A percentile compares a stretch with the other conserved stretches of the same genome.
phyloP scores from a whole-genome alignment of 2,113 vertebrate species.

The Castor canadensis region DNA sequence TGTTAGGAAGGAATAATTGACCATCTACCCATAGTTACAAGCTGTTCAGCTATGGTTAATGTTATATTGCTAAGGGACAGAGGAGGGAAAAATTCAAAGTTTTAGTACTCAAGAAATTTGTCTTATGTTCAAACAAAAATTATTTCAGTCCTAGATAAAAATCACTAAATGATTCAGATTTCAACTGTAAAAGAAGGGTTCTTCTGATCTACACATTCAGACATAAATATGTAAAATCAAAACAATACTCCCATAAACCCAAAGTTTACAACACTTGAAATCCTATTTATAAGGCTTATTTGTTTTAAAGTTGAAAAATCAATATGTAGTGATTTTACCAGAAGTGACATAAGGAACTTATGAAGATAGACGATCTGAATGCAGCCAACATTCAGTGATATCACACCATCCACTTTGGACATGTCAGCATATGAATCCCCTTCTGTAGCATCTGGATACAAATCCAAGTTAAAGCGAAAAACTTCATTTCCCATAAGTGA shows the following conservation, averaged over 20 bases:
- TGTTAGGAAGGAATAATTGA: neutral
- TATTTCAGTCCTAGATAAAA: constrained; percentile 1
- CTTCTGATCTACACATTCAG: neutral
- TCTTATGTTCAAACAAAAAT: constrained; percentile 8
- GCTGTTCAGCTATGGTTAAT: neutral
- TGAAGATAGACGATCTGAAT: constrained; percentile 96
- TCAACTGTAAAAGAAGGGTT: neutral
- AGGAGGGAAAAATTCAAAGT: neutral
- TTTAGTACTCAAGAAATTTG: neutral
- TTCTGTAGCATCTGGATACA: constrained; percentile 92
- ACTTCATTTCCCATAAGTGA: constrained; percentile 97
- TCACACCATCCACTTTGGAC: constrained; percentile 92
- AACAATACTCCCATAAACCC: neutral
- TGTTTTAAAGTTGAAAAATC: neutral
- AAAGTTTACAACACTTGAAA: neutral
- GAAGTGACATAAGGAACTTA: constrained; percentile 93
- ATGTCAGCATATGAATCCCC: constrained; percentile 91
- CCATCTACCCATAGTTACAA: neutral
- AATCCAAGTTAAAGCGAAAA: constrained; percentile 92
- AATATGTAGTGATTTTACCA: constrained; percentile 86
- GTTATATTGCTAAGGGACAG: neutral
- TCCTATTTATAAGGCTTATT: neutral
- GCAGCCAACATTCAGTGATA: constrained; percentile 93
- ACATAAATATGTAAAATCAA: neutral
- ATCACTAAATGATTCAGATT: constrained; percentile 6